Conservation (phyloP, 2,888 invertebrate species). For the Microplitis manilae region DNA sequence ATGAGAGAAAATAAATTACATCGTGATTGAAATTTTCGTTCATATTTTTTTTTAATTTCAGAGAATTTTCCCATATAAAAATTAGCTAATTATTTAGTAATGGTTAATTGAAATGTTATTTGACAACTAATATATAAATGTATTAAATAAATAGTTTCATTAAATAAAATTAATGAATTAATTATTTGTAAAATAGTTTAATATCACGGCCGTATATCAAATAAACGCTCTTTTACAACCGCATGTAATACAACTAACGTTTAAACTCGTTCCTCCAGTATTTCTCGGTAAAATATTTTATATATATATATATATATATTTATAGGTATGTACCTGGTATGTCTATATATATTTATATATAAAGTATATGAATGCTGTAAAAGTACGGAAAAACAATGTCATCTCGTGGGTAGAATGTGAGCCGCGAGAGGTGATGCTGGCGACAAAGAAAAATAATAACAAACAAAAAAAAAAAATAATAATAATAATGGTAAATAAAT, state of each 20-base stretch:
- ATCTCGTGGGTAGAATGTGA: slow-evolving; percentile 28
- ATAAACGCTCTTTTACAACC: background rate
- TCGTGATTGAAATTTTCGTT: no score
- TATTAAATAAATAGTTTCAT: background rate
- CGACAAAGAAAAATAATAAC: slow-evolving; percentile 11
- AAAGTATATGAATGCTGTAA: slow-evolving; percentile 20
- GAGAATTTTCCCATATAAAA: no score
- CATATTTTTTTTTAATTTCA: no score
- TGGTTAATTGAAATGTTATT: no score
- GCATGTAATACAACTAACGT: background rate
- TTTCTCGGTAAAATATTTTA: background rate
- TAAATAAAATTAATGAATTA: background rate
- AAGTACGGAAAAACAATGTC: slow-evolving; percentile 41
- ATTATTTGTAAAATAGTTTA: slow-evolving; percentile 1
- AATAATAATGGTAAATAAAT: background rate
- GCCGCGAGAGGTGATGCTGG: background rate
- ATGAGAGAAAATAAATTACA: no score
- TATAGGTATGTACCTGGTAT: no score
- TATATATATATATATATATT: slow-evolving; percentile 12
- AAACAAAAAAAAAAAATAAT: slow-evolving; percentile 17
- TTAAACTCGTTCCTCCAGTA: background rate
- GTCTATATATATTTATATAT: background rate
- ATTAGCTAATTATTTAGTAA: no score
- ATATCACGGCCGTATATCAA: background rate
- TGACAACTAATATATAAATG: no score